phyloP scores from a whole-genome alignment of 2,113 vertebrate genomes.

The Chlorodrepanis virens region DNA sequence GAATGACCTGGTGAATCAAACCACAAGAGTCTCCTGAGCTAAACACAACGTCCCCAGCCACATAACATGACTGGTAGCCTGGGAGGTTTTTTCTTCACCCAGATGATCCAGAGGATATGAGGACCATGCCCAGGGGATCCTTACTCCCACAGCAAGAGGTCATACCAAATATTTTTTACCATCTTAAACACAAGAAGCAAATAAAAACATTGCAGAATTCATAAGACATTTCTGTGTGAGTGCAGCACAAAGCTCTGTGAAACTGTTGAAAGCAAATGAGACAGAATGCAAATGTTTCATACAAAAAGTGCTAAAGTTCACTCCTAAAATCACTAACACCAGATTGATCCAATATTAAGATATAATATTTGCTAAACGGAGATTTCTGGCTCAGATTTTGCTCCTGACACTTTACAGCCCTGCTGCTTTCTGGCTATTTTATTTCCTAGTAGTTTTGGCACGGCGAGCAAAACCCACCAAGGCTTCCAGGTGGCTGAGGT shows the following conservation, averaged over 20 bases:
- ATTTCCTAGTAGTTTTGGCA: background rate
- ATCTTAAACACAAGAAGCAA: background rate
- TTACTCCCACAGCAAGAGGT: background rate
- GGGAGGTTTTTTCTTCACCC: background rate
- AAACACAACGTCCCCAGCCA: background rate
- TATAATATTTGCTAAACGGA: background rate
- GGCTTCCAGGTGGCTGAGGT: background rate
- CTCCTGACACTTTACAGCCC: background rate
- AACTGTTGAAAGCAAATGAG: background rate
- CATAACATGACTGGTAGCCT: background rate
- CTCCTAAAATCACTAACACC: background rate
- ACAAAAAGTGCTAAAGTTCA: background rate
- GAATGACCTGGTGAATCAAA: background rate
- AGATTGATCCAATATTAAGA: background rate
- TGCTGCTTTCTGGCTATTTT: background rate
- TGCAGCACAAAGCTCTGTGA: background rate
- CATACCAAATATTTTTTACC: background rate
- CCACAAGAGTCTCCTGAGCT: background rate
- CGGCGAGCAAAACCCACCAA: background rate
- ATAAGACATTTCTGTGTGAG: background rate
- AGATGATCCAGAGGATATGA: background rate
- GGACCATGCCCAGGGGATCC: fast-evolving
- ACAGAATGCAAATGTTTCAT: background rate
- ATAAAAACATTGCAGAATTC: background rate
- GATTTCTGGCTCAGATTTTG: background rate